Percentiles rank a stretch among this genome's conserved stretches.
These are phyloP conservation scores for Dendrophyllia cribrosa DNA, from an alignment of 64 coral and sea anemone genomes.

Conservation along the genomic window DNA sequence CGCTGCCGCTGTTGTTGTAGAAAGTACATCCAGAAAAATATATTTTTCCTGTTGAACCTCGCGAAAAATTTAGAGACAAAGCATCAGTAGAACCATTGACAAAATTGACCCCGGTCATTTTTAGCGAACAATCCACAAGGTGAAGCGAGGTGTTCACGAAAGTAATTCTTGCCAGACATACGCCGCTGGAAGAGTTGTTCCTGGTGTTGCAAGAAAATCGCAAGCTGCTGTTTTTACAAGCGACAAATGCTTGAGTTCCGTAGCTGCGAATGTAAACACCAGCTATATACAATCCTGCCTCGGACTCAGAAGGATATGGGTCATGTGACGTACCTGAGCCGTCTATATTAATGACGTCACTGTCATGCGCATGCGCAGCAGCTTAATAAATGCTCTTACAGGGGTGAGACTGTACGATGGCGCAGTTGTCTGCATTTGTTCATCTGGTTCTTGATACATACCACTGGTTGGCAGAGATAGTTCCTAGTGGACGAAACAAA, in stretches of 20 bases:
- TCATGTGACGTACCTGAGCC: slow-evolving; percentile 19
- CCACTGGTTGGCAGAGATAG: background rate
- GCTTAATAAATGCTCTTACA: slow-evolving; percentile 21
- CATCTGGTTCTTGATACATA: slow-evolving; percentile 36
- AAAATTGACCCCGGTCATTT: background rate
- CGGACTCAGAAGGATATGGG: slow-evolving; percentile 25
- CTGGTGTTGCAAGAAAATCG: background rate
- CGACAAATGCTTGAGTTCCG: background rate
- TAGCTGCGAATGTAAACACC: background rate
- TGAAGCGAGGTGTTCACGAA: background rate
- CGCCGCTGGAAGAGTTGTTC: background rate
- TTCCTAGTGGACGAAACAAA: background rate
- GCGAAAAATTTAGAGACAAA: background rate
- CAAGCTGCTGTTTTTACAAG: background rate
- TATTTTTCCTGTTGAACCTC: background rate
- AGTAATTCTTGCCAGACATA: slow-evolving; percentile 35
- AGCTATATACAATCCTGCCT: background rate
- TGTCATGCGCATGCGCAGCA: background rate
- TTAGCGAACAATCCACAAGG: slow-evolving; percentile 26
- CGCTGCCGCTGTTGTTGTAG: background rate
- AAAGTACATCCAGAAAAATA: slow-evolving; percentile 3
- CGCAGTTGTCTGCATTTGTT: background rate
- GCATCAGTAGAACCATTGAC: background rate
- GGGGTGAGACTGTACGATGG: background rate
- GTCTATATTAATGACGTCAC: slow-evolving; percentile 57